Evolutionary conservation across 1,140 invertebrate species (phyloP).

Genomic region (Macrobrachium nipponense): DNA sequence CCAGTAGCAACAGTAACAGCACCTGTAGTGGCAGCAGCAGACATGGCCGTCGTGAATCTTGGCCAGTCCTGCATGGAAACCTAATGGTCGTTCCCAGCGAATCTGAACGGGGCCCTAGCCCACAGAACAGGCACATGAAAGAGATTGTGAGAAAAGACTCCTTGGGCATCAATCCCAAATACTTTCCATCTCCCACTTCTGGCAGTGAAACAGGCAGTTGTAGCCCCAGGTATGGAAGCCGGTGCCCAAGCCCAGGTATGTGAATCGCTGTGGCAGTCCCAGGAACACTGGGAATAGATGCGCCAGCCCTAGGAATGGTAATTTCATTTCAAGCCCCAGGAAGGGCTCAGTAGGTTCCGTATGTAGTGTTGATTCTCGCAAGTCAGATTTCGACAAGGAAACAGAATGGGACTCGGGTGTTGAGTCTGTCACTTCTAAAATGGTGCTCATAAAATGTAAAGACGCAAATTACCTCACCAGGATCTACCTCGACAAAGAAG

Average conservation of each 20-base stretch:
- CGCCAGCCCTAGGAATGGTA: conserved; percentile 9
- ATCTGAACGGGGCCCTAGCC: not conserved
- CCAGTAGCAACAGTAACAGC: not conserved
- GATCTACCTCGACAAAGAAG: conserved; percentile 62
- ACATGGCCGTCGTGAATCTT: conserved; percentile 47
- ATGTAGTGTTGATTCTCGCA: conserved; percentile 19
- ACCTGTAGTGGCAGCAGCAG: not conserved
- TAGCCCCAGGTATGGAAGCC: conserved; percentile 18
- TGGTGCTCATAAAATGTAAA: conserved; percentile 63
- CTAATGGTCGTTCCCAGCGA: not conserved
- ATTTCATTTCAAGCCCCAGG: conserved; percentile 25
- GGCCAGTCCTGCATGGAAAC: conserved; percentile 24
- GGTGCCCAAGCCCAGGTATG: not conserved
- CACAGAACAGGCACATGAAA: not conserved
- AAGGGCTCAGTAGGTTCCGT: conserved; percentile 36
- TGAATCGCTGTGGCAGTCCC: conserved; percentile 9
- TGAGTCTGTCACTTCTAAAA: conserved; percentile 60
- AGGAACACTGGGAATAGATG: not conserved
- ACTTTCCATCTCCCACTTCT: not conserved
- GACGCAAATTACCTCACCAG: conserved; percentile 59
- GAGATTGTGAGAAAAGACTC: not conserved
- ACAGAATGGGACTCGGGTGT: conserved; percentile 59
- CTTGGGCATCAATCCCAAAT: conserved; percentile 12
- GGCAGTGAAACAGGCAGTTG: not conserved
- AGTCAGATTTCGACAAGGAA: conserved; percentile 24